Percentiles rank a stretch among this genome's conserved stretches.
phyloP scores from a whole-genome alignment of 2,888 invertebrate species.

The Tortrix viridana region DNA sequence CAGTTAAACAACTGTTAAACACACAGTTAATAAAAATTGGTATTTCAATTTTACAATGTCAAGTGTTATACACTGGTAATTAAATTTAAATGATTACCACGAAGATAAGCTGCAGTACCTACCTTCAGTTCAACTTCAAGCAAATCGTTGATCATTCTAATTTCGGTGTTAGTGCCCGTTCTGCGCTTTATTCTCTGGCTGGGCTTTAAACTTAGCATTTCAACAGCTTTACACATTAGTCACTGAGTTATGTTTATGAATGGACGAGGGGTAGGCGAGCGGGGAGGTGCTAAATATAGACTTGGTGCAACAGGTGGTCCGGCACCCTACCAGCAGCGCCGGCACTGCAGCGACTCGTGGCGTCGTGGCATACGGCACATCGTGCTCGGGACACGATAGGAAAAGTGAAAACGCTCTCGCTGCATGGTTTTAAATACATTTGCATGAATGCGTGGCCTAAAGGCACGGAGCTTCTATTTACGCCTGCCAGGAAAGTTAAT shows the following conservation, averaged over 20 bases:
- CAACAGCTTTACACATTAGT: conserved; percentile 71
- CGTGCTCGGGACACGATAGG: conserved; percentile 18
- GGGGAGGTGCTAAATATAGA: conserved; percentile 71
- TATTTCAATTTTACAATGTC: no score
- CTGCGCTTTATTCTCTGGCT: conserved; percentile 19
- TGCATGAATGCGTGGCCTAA: conserved; percentile 31
- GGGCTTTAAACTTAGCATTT: conserved; percentile 36
- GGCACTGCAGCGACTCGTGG: conserved; percentile 44
- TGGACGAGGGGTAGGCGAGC: conserved; percentile 53
- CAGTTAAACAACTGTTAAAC: no score
- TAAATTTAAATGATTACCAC: no score
- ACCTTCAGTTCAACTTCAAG: not conserved
- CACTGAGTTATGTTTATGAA: conserved; percentile 74
- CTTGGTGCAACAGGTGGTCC: conserved; percentile 74
- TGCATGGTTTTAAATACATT: conserved; percentile 35
- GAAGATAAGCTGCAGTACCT: no score
- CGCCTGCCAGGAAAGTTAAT: not conserved
- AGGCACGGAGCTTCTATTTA: not conserved
- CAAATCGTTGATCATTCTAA: not conserved
- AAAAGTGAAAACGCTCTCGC: conserved; percentile 40
- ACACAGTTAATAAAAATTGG: no score
- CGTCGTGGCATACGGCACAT: conserved; percentile 37
- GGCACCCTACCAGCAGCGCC: conserved; percentile 57
- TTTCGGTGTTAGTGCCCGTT: conserved; percentile 5
- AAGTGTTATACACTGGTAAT: no score